Percentiles rank a stretch among this genome's conserved stretches.
Evolutionary conservation across 2,888 invertebrate species (phyloP).

Genomic region (Caenorhabditis japonica): DNA sequence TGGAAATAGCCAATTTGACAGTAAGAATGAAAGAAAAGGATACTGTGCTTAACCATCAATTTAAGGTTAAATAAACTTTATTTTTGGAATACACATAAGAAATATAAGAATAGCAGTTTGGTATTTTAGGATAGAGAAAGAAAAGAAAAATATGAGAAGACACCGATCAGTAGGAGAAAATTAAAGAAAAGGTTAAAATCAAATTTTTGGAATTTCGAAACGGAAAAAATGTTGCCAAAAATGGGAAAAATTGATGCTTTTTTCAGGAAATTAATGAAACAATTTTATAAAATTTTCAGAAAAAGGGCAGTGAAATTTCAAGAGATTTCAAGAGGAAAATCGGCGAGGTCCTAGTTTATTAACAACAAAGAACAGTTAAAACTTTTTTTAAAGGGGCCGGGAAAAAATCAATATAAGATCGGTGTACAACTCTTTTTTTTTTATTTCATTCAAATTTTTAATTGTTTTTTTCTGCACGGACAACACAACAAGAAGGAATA

Average conservation of each 20-base stretch:
- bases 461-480: constrained; percentile 1
- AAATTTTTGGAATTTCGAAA: no score
- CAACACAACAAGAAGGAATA: constrained; percentile 48
- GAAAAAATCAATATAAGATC: constrained; percentile 13
- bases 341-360: constrained; percentile 25
- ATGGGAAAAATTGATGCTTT: constrained; percentile 22
- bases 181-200: background rate
- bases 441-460: background rate
- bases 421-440: constrained; percentile 33
- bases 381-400: constrained; percentile 15
- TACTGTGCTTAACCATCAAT: background rate
- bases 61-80: constrained; percentile 24
- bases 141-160: constrained; percentile 16
- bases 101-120: constrained; percentile 6
- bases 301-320: constrained; percentile 32
- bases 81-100: constrained; percentile 29
- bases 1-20: background rate
- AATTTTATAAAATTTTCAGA: background rate
- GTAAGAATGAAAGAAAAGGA: background rate
- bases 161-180: constrained; percentile 29
- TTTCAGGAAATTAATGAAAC: constrained; percentile 2
- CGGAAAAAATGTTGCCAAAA: no score
- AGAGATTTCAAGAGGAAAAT: constrained; percentile 20
- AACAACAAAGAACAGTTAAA: constrained; percentile 48
- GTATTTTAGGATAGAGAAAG: no score